Base-by-base conservation (phyloP, 2,888 invertebrate genomes). In the Xestoiulus laeticollis region DNA sequence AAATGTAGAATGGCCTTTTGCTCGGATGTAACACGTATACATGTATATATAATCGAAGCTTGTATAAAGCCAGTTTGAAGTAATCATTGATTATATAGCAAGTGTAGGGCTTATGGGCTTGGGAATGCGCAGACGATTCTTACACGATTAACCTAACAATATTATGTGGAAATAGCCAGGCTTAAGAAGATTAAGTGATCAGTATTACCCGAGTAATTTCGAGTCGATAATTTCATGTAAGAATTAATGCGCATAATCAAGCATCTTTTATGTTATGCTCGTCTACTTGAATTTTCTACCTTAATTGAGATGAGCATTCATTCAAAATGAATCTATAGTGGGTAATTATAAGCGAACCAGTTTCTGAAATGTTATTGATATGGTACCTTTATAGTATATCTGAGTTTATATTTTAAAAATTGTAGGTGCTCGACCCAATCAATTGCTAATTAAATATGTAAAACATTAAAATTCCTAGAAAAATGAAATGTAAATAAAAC, bases 61-160 rank as follows among this genome's bases (percentile, higher is more conserved):
- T 38, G 68, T 26, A 68, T 22, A 68, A 68, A 26, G 68, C 22
- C 68, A 10, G 68, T 68, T 68, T 68, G 68, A 68, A 68, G 26
- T 59, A 59, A 59, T 68, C 68, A 68, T 68, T 68, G 68, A 68
- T 68, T 22, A 68, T 68, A 68, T 19, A 68, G 68, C n/a, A 68
- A n/a, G 68, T 68, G 26, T 68, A 26, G 68, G 68, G 68, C 68
- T 68, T 68, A 68, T 68, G 10, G 68, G 68, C 26, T 68, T 68
- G 68, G 26, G 26, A 68, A 26, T 26, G 68, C 68, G 26, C 68
- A 68, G 68, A 68, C 68, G 68, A 68, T 26, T 68, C 68, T 68
- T 68, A 68, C 68, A 68, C 68, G 68, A 68, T 68, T 68, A 68
- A 68, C 68, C 68, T 68, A 68, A 68, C 68, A 68, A 26, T 68